Evolutionary conservation across 2,113 vertebrate genomes (phyloP), one percentile per base, ranked within the genome.

Genomic region (Ochotona curzoniae): DNA sequence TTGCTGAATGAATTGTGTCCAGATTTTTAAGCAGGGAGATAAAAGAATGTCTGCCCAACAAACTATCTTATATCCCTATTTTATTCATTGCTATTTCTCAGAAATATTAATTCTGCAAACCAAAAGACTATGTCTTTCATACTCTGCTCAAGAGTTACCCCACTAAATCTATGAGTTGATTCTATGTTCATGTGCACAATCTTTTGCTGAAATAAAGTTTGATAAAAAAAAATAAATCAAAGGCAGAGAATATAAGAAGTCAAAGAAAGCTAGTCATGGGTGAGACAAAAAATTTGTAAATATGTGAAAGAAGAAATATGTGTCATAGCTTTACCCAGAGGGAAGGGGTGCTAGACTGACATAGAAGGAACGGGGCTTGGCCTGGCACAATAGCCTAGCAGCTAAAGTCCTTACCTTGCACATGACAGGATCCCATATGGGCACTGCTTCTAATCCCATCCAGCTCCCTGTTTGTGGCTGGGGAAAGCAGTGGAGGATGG

Each of bases 181-280:
- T 28, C 2, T 63, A 18, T 57, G 17, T 32, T 66, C 75, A 12
- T 51, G 17, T 32, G 38, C 10, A 51, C 11, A 51, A 79, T 64
- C 11, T 11, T 85, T 83, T 76, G 21, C 25, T 64, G 49, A 83
- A 64, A 66, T 71, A 2, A 71, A 15, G 28, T 73, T 49, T 78
- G 7, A 60, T 44, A 44, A 44, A 44, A 44, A 44, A 44, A 44
- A 44, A n/a, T n/a, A n/a, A 47, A 2, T 21, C 44, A 57, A 74
- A 2, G 3, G 2, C 13, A 60, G 0, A 67, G 4, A 5, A 3
- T 75, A 51, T 7, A 14, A 4, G 2, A 7, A 38, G 47, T 9
- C 13, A 2, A 23, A 6, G 25, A 51, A 1, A 60, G 23, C 5
- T 80, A 9, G 21, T 11, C 21, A n/a, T 0, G 4, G 44, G 30